Percentiles rank a stretch among this genome's conserved stretches.
Evolutionary conservation across 2,888 invertebrate species (phyloP).

Genomic region (Dasysyrphus tricinctus): DNA sequence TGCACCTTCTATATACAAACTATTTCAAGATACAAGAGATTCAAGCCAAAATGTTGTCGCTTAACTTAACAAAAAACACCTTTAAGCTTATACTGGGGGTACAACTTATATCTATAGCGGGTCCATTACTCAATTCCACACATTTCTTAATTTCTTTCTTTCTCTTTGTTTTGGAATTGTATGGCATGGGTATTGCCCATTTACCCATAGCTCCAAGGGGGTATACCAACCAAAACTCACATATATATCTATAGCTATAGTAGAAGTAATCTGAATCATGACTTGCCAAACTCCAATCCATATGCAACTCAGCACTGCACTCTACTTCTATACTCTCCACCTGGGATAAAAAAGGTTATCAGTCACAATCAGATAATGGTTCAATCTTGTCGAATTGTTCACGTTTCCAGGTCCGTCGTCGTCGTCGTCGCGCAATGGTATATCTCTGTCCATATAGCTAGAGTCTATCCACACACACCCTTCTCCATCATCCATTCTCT

Average conservation of each 20-base stretch:
- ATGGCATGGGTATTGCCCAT: slow-evolving; percentile 43
- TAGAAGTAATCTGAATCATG: slow-evolving; percentile 69
- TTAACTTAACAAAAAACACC: slow-evolving; percentile 53
- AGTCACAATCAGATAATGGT: slow-evolving; percentile 82
- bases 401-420: slow-evolving; percentile 67
- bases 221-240: too few relatives aligned
- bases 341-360: slow-evolving; percentile 80
- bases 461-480: slow-evolving; percentile 67
- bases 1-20: slow-evolving; percentile 37
- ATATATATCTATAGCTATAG: background rate
- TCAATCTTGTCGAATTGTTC: slow-evolving; percentile 80
- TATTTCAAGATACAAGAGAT: slow-evolving; percentile 26
- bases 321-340: slow-evolving; percentile 72
- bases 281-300: slow-evolving; percentile 73
- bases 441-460: background rate
- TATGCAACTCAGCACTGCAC: slow-evolving; percentile 68
- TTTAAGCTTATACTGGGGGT: slow-evolving; percentile 28
- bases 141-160: slow-evolving; percentile 69
- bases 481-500: slow-evolving; percentile 42
- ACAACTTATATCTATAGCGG: background rate
- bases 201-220: slow-evolving; percentile 70
- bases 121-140: slow-evolving; percentile 75
- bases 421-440: slow-evolving; percentile 26
- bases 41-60: slow-evolving; percentile 13
- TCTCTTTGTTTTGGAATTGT: slow-evolving; percentile 29